phyloP scores from a whole-genome alignment of 2,888 invertebrate genomes.

The Caenorhabditis auriculariae region DNA sequence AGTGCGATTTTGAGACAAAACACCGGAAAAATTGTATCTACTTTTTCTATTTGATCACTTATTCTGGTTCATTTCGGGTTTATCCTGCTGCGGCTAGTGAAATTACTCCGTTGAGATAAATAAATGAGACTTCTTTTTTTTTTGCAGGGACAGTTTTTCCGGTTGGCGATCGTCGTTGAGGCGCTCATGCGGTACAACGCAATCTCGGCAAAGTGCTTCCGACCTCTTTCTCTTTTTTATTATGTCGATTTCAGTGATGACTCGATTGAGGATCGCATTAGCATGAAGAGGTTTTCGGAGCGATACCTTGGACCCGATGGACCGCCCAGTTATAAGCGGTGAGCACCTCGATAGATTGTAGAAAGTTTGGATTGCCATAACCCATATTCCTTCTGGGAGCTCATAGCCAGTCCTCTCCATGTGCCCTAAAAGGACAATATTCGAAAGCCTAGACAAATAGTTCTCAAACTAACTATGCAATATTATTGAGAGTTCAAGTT shows the following conservation, averaged over 20 bases:
- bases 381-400: too few relatives aligned
- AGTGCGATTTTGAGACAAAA: not conserved
- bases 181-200: constrained; percentile 92
- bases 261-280: constrained; percentile 82
- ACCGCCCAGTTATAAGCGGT: constrained; percentile 39
- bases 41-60: not conserved
- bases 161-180: constrained; percentile 83
- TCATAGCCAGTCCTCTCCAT: too few relatives aligned
- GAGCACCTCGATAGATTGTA: not conserved
- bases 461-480: too few relatives aligned
- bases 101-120: too few relatives aligned
- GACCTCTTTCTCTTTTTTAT: not conserved
- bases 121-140: too few relatives aligned
- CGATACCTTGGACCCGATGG: constrained; percentile 72
- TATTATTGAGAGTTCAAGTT: not conserved
- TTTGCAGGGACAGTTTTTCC: constrained; percentile 75
- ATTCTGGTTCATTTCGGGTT: not conserved
- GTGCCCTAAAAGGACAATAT: too few relatives aligned
- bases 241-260: constrained; percentile 67
- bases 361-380: too few relatives aligned
- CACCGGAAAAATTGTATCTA: not conserved
- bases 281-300: constrained; percentile 87
- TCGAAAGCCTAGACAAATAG: too few relatives aligned
- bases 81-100: not conserved
- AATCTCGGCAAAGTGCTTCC: constrained; percentile 75